Evolutionary conservation across 2,888 invertebrate genomes (phyloP).

Genomic region (Lagria hirta): DNA sequence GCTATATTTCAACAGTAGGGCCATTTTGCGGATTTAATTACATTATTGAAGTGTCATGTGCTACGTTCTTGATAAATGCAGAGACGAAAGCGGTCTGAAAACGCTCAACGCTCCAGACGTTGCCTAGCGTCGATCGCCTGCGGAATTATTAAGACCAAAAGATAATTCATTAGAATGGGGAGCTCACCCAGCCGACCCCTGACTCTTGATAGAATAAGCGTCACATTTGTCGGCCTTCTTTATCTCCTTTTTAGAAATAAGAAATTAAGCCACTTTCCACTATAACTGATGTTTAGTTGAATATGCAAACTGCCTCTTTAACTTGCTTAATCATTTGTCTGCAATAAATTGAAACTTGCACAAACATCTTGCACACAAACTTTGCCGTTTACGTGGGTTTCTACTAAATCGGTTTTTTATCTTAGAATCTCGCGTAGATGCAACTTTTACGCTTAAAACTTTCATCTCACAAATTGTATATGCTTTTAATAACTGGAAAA

Average conservation of each 20-base stretch:
- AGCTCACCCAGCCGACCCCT: conserved; percentile 31
- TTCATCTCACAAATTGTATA: too few species aligned
- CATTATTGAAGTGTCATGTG: conserved; percentile 56
- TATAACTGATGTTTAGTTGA: conserved; percentile 40
- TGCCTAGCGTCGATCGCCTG: conserved; percentile 42
- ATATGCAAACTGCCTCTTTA: conserved; percentile 40
- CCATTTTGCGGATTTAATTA: conserved; percentile 55
- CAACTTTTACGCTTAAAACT: too few species aligned
- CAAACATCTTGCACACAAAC: too few species aligned
- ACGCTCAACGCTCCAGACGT: conserved; percentile 41
- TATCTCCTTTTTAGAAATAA: conserved; percentile 36
- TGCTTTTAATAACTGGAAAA: too few species aligned
- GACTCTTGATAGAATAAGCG: conserved; percentile 33
- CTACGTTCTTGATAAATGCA: conserved; percentile 54
- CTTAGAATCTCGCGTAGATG: too few species aligned
- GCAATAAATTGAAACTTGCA: conserved; percentile 28
- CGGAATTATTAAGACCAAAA: conserved; percentile 49
- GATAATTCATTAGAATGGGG: conserved; percentile 44
- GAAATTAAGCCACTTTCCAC: conserved; percentile 41
- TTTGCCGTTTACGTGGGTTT: too few species aligned
- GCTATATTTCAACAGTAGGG: conserved; percentile 52
- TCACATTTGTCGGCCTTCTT: conserved; percentile 41
- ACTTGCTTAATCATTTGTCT: conserved; percentile 35
- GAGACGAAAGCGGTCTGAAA: conserved; percentile 44
- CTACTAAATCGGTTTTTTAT: too few species aligned